Evolutionary conservation across 2,888 invertebrate genomes (phyloP), one percentile per base, ranked within the genome.

Genomic region (Selenia dentaria): DNA sequence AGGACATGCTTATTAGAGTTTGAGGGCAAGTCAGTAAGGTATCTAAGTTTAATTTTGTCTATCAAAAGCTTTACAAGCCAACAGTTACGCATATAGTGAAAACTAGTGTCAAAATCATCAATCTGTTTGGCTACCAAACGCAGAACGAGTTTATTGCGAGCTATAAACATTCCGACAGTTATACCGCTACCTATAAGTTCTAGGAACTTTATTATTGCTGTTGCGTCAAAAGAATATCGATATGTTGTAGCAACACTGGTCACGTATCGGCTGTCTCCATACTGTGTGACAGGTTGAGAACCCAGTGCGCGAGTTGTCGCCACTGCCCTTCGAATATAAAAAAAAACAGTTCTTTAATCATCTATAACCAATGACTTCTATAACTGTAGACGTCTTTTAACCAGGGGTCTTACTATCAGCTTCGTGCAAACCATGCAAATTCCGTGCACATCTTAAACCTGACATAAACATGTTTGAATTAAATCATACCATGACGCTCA

Each of bases 181-280:
- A 47, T 56, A 62, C 55, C 66, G 64, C 66, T 68, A 62, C 48
- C 57, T 49, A 59, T 62, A 62, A 62, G 56, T 70, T 67, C 70
- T 56, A 43, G 62, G 71, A 70, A 64, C 65, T 54, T 41, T 56
- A 50, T 62, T 67, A 68, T 70, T 62, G 61, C 54, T 40, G 44
- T 53, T 54, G 54, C 56, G 59, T 49, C 50, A 53, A 58, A 48
- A 52, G 62, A 64, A 61, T 70, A 70, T 72, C 69, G 70, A 73
- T 64, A 64, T 27, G 41, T 56, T 67, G 62, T 60, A 59, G 56
- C 68, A 66, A 66, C 68, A 67, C 74, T 65, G 51, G 64, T 64
- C 67, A 71, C 66, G 64, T 68, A 64, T 58, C 51, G 32, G 40
- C 35, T 47, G 49, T 46, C 46, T 49, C 32, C 44, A 54, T 51